phyloP scores from a whole-genome alignment of 53 echinoderm and acorn worm species.

The Paracentrotus lividus region DNA sequence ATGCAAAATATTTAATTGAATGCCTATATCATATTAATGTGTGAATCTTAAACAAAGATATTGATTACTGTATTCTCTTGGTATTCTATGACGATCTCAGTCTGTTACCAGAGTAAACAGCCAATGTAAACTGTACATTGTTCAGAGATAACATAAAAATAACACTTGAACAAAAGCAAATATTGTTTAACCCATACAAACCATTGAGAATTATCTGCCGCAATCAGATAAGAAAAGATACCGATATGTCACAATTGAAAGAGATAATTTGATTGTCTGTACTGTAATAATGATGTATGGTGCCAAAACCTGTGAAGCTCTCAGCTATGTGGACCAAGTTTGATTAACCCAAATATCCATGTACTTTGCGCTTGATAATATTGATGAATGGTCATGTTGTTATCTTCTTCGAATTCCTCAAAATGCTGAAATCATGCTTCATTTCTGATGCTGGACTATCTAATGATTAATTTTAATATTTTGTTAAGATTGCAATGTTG shows the following conservation, averaged over 20 bases:
- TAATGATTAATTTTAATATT: too few species aligned
- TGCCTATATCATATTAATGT: too few species aligned
- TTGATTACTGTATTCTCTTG: too few species aligned
- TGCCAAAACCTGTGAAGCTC: not conserved
- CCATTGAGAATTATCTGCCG: not conserved
- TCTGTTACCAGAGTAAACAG: too few species aligned
- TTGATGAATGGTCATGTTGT: not conserved
- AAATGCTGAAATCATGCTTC: too few species aligned
- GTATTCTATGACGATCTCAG: too few species aligned
- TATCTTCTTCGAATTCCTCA: not conserved
- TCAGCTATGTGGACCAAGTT: not conserved
- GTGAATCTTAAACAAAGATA: too few species aligned
- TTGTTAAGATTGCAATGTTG: too few species aligned
- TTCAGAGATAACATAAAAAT: too few species aligned
- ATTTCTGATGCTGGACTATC: too few species aligned
- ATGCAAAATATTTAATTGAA: too few species aligned
- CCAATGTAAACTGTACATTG: too few species aligned
- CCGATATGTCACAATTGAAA: not conserved
- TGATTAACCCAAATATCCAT: not conserved
- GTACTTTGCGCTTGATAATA: not conserved
- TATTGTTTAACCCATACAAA: not conserved
- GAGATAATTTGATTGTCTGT: not conserved
- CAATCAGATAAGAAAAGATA: not conserved
- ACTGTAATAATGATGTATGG: not conserved
- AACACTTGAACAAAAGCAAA: not conserved